Conservation (phyloP, 2,888 invertebrate genomes). For the Tiphia femorata region DNA sequence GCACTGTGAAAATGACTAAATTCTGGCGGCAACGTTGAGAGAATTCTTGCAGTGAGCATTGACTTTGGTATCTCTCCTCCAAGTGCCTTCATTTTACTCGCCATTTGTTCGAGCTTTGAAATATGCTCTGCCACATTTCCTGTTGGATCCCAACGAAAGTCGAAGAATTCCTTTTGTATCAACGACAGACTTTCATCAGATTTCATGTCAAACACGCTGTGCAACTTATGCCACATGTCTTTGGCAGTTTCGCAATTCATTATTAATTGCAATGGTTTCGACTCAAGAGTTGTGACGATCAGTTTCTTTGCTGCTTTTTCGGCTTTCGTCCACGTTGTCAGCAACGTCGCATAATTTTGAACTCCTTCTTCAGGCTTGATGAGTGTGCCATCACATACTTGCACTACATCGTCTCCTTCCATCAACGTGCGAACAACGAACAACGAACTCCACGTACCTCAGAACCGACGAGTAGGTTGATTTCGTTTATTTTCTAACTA, state of each 20-base stretch:
- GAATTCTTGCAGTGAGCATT: constrained; percentile 34
- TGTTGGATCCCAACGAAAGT: constrained; percentile 20
- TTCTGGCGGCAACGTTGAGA: constrained; percentile 5
- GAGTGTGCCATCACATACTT: constrained; percentile 25
- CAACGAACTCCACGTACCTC: no score
- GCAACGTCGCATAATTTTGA: neutral
- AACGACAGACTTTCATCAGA: constrained; percentile 29
- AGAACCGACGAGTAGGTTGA: no score
- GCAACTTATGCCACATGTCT: constrained; percentile 41
- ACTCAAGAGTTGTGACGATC: constrained; percentile 29
- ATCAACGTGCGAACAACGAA: constrained; percentile 16
- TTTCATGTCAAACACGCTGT: constrained; percentile 35
- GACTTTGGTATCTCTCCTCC: constrained; percentile 24
- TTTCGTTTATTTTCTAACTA: no score
- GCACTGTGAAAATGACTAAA: constrained; percentile 33
- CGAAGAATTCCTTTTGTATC: constrained; percentile 41
- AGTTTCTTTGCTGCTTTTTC: constrained; percentile 23
- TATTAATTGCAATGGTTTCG: constrained; percentile 28
- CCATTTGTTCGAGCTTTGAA: constrained; percentile 32
- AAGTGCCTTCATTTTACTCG: constrained; percentile 30
- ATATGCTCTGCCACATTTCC: constrained; percentile 22
- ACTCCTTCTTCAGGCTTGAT: neutral
- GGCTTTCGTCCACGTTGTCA: constrained; percentile 14
- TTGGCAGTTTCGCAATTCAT: constrained; percentile 26
- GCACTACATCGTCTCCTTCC: constrained; percentile 20